Evolutionary conservation across 2,888 invertebrate genomes (phyloP), one percentile per base, ranked within the genome.

Genomic region (Stegophylla sp.): DNA sequence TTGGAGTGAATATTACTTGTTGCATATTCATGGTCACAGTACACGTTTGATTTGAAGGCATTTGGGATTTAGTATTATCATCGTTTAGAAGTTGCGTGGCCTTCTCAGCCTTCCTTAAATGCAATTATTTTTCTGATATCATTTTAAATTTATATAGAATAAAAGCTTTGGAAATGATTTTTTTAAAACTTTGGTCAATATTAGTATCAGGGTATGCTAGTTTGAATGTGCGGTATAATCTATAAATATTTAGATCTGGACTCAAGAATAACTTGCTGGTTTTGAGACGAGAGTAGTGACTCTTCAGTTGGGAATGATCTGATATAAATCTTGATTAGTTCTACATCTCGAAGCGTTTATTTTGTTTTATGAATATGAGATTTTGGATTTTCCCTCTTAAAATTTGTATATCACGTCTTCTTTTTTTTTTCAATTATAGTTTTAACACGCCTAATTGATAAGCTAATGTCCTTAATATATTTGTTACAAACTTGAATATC

Each of bases 1-100:
- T 23, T 28, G 63, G 63, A 28, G 63, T 63, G 34, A 63, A 63
- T 34, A 63, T 26, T 28, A 63, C 63, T 28, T 63, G 63, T 63
- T 63, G 63, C 63, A 63, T 63, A 23, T 63, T 23, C 15, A 63
- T 63, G 17, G 15, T 34, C 20, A 63, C 63, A 63, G 63, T 17
- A 63, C 28, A 26, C 26, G 34, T 34, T 63, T 26, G 26, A 5
- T 23, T 63, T 28, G 63, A 63, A 17, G 63, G 23, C 28, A 28
- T 28, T 34, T 63, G 63, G 34, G 28, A 28, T 26, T 34, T 34
- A 63, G 34, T 26, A 67, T 26, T 28, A 72, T 51, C 17, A 51
- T 45, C 23, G 20, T 72, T 51, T 51, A 51, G 3, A 51, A 51
- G 51, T 51, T 51, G 51, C 51, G 51, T 51, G 51, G n/a, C 51